Evolutionary conservation across 2,888 invertebrate species (phyloP).

Genomic region (Nipponacmea schrenckii): DNA sequence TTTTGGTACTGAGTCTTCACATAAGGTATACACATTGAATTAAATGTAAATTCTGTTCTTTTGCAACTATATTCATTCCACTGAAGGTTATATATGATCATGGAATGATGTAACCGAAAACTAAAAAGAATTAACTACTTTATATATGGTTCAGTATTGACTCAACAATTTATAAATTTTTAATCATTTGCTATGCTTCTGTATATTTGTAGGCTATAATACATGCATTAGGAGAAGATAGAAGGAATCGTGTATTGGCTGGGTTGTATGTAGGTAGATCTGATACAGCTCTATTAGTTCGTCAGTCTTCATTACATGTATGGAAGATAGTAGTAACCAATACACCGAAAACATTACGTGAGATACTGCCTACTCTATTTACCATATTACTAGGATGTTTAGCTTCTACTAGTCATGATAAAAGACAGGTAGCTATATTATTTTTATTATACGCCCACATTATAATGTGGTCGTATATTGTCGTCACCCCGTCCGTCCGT

Average conservation of each 20-base stretch:
- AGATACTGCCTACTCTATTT: slow-evolving; percentile 95
- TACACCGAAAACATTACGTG: slow-evolving; percentile 93
- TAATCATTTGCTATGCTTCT: too few species aligned
- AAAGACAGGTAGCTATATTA: slow-evolving; percentile 77
- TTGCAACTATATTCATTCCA: too few species aligned
- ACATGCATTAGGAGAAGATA: slow-evolving; percentile 85
- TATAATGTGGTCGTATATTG: too few species aligned
- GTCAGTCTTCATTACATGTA: slow-evolving; percentile 97
- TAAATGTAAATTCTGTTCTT: too few species aligned
- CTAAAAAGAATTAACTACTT: too few species aligned
- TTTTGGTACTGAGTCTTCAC: slow-evolving; percentile 85
- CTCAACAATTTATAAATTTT: too few species aligned
- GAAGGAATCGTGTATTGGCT: slow-evolving; percentile 84
- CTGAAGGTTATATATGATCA: too few species aligned
- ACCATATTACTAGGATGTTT: slow-evolving; percentile 90
- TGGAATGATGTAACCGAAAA: too few species aligned
- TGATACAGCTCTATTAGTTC: slow-evolving; percentile 94
- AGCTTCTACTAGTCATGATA: slow-evolving; percentile 95
- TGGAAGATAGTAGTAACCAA: slow-evolving; percentile 99
- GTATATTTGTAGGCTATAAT: slow-evolving; percentile 82
- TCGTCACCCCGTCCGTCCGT: too few species aligned
- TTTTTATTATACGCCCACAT: not conserved
- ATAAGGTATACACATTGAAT: slow-evolving; percentile 42
- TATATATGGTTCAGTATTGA: too few species aligned
- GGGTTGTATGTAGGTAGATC: slow-evolving; percentile 91